Evolutionary conservation across 2,113 vertebrate genomes (phyloP).

Genomic region (Myiagra hebetior): DNA sequence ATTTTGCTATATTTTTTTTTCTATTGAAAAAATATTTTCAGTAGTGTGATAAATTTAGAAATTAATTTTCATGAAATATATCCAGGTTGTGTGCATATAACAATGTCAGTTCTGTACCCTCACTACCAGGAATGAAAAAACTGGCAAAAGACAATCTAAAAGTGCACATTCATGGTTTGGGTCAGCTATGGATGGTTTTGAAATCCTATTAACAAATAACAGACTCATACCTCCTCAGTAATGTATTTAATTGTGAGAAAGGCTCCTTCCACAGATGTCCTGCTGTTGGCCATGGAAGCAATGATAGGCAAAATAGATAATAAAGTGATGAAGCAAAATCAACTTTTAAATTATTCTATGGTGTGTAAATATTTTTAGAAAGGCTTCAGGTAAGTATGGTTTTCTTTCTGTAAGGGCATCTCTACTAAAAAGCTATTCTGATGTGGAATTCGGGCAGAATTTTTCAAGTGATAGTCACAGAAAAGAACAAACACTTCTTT

Average conservation of each 20-base stretch:
- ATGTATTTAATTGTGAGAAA: background rate
- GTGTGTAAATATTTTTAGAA: background rate
- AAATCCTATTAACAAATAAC: conserved; percentile 22
- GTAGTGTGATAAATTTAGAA: conserved; percentile 58
- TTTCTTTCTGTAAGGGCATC: background rate
- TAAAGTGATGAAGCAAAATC: conserved; percentile 2
- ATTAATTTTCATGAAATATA: conserved; percentile 44
- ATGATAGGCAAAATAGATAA: background rate
- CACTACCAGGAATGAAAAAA: background rate
- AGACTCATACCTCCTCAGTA: background rate
- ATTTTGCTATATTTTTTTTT: conserved; percentile 30
- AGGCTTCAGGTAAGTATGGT: background rate
- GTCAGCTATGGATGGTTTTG: background rate
- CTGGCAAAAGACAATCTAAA: background rate
- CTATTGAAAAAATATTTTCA: conserved; percentile 71
- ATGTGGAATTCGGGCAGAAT: background rate
- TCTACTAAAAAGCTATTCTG: background rate
- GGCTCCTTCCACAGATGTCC: background rate
- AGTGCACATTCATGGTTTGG: background rate
- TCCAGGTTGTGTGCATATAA: conserved; percentile 24
- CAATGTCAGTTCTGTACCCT: conserved; percentile 8
- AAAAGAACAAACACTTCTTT: background rate
- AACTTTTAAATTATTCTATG: background rate
- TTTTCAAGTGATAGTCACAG: background rate
- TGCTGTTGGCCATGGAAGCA: background rate